Conservation (phyloP, 2,797 vertebrate genomes). For the Bucorvus abyssinicus region DNA sequence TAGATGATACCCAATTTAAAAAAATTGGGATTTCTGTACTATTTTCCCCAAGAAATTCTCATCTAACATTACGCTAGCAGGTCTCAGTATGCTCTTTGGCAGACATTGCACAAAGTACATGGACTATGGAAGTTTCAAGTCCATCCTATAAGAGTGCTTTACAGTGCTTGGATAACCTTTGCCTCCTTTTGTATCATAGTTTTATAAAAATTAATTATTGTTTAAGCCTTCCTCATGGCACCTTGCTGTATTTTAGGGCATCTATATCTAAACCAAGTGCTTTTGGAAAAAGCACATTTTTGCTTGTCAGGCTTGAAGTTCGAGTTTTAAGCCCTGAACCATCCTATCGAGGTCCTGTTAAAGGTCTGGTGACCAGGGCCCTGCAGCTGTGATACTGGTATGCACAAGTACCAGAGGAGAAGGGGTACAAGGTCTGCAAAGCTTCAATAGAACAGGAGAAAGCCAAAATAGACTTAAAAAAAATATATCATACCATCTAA, state of each 20-base stretch:
- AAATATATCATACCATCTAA: not conserved
- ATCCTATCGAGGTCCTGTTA: not conserved
- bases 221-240: not conserved
- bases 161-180: not conserved
- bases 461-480: not conserved
- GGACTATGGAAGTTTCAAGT: not conserved
- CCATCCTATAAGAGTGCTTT: not conserved
- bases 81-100: not conserved
- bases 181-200: not conserved
- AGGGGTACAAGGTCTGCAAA: not conserved
- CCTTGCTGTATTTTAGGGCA: not conserved
- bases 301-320: not conserved
- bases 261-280: not conserved
- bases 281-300: not conserved
- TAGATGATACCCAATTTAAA: not conserved
- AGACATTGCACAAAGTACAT: not conserved
- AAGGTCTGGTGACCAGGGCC: not conserved
- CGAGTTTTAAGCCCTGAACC: not conserved
- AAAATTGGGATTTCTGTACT: not conserved
- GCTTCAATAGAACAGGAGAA: not conserved
- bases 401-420: not conserved
- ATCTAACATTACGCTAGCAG: not conserved
- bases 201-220: no score
- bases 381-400: not conserved
- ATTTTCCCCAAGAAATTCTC: not conserved